These are phyloP conservation scores for Diabrotica undecimpunctata DNA, from an alignment of 1,140 invertebrate genomes.

Conservation along the genomic window DNA sequence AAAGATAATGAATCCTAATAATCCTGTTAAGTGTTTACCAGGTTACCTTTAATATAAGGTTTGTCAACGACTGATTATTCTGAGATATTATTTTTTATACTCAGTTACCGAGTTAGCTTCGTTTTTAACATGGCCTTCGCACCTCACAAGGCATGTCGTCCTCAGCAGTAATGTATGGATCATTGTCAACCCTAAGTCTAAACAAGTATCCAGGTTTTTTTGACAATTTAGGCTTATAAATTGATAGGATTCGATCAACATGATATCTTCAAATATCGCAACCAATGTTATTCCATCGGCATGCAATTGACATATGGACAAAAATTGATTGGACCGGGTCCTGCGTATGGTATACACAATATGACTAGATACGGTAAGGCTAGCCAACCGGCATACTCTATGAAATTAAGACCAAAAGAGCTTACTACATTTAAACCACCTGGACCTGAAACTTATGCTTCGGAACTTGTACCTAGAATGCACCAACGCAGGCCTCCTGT, in stretches of 20 bases:
- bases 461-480: constrained; percentile 50
- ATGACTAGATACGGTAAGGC: constrained; percentile 48
- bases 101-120: background rate
- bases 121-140: constrained; percentile 8
- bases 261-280: constrained; percentile 54
- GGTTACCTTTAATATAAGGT: too few species aligned
- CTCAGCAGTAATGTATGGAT: constrained; percentile 42
- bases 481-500: constrained; percentile 50
- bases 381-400: constrained; percentile 49
- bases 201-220: constrained; percentile 40
- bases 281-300: constrained; percentile 59
- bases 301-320: constrained; percentile 28
- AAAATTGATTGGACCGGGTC: constrained; percentile 49
- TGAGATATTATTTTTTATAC: too few species aligned
- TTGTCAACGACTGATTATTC: too few species aligned
- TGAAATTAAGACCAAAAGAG: constrained; percentile 33
- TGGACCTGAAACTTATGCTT: constrained; percentile 56
- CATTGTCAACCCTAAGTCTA: constrained; percentile 31
- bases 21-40: too few species aligned
- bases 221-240: constrained; percentile 43
- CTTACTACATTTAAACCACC: constrained; percentile 44
- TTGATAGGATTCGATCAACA: constrained; percentile 56
- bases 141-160: constrained; percentile 40
- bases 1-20: too few species aligned
- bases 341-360: constrained; percentile 50